A percentile compares a stretch with the other conserved stretches of the same genome.
Conservation (phyloP, 2,888 invertebrate genomes). For the Zygothrica quintamaculata region DNA sequence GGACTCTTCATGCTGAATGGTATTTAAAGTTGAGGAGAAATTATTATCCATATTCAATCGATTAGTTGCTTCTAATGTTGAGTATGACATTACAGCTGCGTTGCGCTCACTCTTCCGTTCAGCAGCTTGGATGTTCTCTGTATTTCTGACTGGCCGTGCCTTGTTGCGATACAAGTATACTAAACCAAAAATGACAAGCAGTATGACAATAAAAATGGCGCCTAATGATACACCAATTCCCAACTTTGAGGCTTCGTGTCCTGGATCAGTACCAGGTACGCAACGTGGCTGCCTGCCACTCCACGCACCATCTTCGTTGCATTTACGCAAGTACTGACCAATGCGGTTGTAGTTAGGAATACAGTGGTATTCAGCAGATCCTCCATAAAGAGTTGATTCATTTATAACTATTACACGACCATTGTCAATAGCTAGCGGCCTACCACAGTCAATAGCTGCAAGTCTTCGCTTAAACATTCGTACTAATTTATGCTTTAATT, state of each 20-base stretch:
- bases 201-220: slow-evolving; percentile 91
- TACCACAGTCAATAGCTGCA: slow-evolving; percentile 93
- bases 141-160: slow-evolving; percentile 94
- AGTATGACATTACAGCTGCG: slow-evolving; percentile 95
- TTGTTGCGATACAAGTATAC: slow-evolving; percentile 93
- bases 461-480: not conserved
- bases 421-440: slow-evolving; percentile 92
- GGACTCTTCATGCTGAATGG: slow-evolving; percentile 77
- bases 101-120: slow-evolving; percentile 94
- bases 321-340: slow-evolving; percentile 93
- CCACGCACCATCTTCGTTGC: slow-evolving; percentile 93
- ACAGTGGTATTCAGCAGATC: slow-evolving; percentile 95
- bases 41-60: slow-evolving; percentile 81
- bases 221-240: slow-evolving; percentile 94
- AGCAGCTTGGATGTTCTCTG: slow-evolving; percentile 94
- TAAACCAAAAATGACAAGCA: slow-evolving; percentile 91
- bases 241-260: slow-evolving; percentile 88
- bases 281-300: slow-evolving; percentile 94
- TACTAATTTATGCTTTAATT: not conserved
- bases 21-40: slow-evolving; percentile 84
- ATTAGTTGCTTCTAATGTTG: slow-evolving; percentile 89
- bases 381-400: slow-evolving; percentile 92
- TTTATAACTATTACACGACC: slow-evolving; percentile 94
- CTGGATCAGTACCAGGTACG: slow-evolving; percentile 88
- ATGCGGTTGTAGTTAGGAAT: slow-evolving; percentile 92